Percentiles rank a stretch among this genome's conserved stretches.
Conservation (phyloP, 2,113 vertebrate species). For the Triplophysa tibetana region DNA sequence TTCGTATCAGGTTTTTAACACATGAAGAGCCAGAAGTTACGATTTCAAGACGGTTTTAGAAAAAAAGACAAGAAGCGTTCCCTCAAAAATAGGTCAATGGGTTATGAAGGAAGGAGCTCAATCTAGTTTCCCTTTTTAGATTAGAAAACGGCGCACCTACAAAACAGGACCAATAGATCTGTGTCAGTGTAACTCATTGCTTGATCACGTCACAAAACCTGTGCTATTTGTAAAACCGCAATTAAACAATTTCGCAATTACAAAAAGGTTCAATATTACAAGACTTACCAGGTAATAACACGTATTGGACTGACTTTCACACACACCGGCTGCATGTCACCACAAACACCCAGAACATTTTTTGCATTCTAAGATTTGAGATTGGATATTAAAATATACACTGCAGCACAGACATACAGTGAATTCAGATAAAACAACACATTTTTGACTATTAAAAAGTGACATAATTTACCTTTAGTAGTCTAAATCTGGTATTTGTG, state of each 20-base stretch:
- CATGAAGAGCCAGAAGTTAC: too few species aligned
- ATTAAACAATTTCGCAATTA: neutral
- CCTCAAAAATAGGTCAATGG: neutral
- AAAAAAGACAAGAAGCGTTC: neutral
- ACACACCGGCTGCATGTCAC: slow-evolving; percentile 3
- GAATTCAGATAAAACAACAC: too few species aligned
- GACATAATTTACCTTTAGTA: too few species aligned
- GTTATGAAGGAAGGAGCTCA: neutral
- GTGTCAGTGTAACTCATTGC: neutral
- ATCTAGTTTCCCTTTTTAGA: neutral
- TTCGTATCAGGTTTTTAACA: too few species aligned
- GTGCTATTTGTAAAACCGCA: slow-evolving; percentile 7
- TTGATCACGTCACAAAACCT: neutral
- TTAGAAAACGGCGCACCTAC: neutral
- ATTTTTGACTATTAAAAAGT: too few species aligned
- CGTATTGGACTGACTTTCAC: slow-evolving; percentile 1
- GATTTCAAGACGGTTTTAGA: too few species aligned
- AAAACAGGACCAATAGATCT: neutral
- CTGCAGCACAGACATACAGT: too few species aligned
- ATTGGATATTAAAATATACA: too few species aligned
- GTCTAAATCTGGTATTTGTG: neutral
- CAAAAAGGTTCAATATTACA: neutral
- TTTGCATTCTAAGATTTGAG: neutral
- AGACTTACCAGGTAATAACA: slow-evolving; percentile 18
- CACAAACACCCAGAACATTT: slow-evolving; percentile 3